Base-by-base conservation (phyloP, 1,140 invertebrate species). In the Drosophila ironensis region DNA sequence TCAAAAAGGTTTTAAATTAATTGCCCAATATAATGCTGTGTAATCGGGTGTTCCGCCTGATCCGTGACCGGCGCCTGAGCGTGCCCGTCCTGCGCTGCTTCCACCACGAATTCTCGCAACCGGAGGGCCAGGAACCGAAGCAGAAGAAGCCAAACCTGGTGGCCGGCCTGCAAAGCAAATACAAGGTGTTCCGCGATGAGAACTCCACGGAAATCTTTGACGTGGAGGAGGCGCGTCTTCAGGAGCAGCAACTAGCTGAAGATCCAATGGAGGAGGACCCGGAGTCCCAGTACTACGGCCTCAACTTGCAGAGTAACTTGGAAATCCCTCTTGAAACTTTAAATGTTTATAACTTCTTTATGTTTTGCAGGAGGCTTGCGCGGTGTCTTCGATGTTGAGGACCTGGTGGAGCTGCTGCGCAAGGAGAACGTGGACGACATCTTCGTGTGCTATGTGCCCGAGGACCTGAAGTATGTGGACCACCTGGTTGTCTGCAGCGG, bases 341-440 rank as follows among this genome's bases (percentile, higher is more conserved):
- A 4, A 4, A 6, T 4, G 6, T 9, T 3, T n/a, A 5, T 11
- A 12, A 5, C 0, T 2, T 47, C 20, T 28, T 63, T 27, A 11
- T 3, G 33, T 2, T 9, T 24, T 92, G 91, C 71, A 97, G 96
- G 94, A 82, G 97, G 96, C 1, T 77, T 92, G 51, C 92, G 86
- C 64, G 96, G 96, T 14, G 96, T 97, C 1, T 97, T 94, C 90
- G 96, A 98, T 76, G 92, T 98, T 25, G 95, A 97, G 89, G 96
- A 98, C 59, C 89, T 98, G 19, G 93, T 98, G 0, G 92, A 94
- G 9, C 84, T 97, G 30, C 89, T 99, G 11, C 91, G 92, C 69
- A 92, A 92, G 73, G 95, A 98, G 84, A 97, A 95, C 81, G 94
- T 94, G 0, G 91, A 91, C 75, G 93, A 98, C 84, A 93, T 98